Evolutionary conservation across 1,140 invertebrate species (phyloP), one percentile per base, ranked within the genome.

Genomic region (Zaprionus lachaisei): DNA sequence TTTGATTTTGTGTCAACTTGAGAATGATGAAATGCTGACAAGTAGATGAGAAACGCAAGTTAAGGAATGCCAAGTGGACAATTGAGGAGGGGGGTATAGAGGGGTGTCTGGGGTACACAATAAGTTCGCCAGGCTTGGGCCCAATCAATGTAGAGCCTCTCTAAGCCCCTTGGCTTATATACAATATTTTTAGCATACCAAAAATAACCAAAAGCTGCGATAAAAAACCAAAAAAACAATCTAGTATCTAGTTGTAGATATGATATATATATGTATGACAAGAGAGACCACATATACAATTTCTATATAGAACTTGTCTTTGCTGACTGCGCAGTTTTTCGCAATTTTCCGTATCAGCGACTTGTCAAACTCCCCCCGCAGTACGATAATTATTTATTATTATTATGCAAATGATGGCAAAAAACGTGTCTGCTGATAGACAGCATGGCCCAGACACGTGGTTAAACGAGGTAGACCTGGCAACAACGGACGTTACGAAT

Each of bases 1-100:
- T 73, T 77, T 86, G 83, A 74, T 84, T 74, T 73, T 68, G 47
- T 83, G 73, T 80, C 77, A 83, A 77, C 76, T 82, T 70, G 44
- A 80, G 24, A 17, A 68, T 72, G 73, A 77, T 80, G 80, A 72
- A 77, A 77, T 75, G 54, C 47, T 75, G 62, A 80, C 58, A 71
- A 64, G 44, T 56, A 60, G 63, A 54, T 47, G 61, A 61, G 49
- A 54, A 47, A 68, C 5, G 54, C 44, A n/a, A 71, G 67, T 69
- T 67, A 49, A 61, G 55, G 56, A 72, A 65, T 76, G 63, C 64
- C 22, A 28, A 58, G 47, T 63, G 57, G 14, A 31, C 37, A 17
- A 17, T 17, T 6, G 6, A 20, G 22, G 20, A 22, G 11, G 1
- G 1, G n/a, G 0, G 64, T 3, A 14, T 9, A 28, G 4, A 9